phyloP scores from a whole-genome alignment of 2,888 invertebrate genomes.

The Ophion slaviceki region DNA sequence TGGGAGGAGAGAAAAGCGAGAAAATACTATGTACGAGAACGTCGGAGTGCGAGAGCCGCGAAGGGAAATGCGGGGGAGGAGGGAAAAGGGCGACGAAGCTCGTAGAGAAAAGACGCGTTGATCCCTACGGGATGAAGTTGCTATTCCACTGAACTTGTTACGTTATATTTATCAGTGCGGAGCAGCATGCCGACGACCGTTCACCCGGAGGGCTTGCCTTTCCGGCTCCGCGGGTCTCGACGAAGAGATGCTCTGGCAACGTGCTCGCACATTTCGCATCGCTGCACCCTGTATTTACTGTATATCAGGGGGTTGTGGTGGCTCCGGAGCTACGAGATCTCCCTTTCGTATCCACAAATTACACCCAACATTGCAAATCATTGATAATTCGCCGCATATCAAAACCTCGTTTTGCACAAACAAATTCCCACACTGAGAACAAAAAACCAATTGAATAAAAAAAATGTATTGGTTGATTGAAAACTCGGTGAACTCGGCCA shows the following conservation, averaged over 20 bases:
- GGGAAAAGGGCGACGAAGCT: conserved; percentile 44
- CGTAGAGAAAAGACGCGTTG: conserved; percentile 79
- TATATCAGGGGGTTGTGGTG: conserved; percentile 31
- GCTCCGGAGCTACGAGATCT: conserved; percentile 4
- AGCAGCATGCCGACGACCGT: conserved; percentile 74
- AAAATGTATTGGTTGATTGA: too few relatives aligned
- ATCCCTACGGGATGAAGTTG: conserved; percentile 83
- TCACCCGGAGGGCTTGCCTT: conserved; percentile 72
- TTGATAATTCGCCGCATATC: conserved; percentile 1
- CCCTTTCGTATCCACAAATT: conserved; percentile 8
- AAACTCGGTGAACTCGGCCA: too few relatives aligned
- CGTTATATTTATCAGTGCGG: conserved; percentile 83
- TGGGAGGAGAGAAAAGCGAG: conserved; percentile 36
- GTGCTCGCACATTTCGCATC: conserved; percentile 52
- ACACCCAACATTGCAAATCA: conserved; percentile 14
- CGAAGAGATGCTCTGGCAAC: conserved; percentile 51
- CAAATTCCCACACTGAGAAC: too few relatives aligned
- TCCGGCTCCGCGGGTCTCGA: conserved; percentile 71
- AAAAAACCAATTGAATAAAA: too few relatives aligned
- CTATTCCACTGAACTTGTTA: conserved; percentile 83
- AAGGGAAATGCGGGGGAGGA: conserved; percentile 41
- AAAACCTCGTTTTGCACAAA: neutral
- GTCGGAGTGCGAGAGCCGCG: conserved; percentile 53
- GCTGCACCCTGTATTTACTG: conserved; percentile 50
- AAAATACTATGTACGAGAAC: conserved; percentile 55